Evolutionary conservation across 2,113 vertebrate genomes (phyloP).

Genomic region (Calyptomena viridis): DNA sequence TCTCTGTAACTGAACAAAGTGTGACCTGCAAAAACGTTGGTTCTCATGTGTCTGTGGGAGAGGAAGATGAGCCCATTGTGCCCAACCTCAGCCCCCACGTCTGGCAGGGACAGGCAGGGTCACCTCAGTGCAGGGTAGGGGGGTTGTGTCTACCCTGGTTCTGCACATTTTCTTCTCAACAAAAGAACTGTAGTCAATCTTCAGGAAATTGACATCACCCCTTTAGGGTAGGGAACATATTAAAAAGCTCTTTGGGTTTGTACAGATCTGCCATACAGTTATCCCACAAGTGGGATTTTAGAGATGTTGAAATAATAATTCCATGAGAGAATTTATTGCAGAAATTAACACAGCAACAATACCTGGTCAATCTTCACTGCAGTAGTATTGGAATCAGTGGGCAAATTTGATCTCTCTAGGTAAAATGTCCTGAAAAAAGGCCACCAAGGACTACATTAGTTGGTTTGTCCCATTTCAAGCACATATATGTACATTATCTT

Average conservation of each 20-base stretch:
- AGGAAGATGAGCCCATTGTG: background rate
- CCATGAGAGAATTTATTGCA: background rate
- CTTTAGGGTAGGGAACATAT: background rate
- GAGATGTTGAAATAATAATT: background rate
- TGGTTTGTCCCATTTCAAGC: background rate
- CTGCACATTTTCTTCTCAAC: background rate
- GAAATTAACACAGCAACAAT: background rate
- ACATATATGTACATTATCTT: background rate
- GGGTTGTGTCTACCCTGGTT: background rate
- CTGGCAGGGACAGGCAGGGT: background rate
- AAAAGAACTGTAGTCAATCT: background rate
- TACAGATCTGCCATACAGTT: background rate
- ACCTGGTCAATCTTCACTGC: slow-evolving; percentile 98
- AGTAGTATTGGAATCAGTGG: slow-evolving; percentile 88
- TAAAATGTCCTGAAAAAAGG: slow-evolving; percentile 88
- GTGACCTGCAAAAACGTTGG: background rate
- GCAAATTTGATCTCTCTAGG: slow-evolving; percentile 93
- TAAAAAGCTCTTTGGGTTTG: background rate
- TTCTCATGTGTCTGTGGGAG: background rate
- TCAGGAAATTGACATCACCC: background rate
- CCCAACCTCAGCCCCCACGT: background rate
- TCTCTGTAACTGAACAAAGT: background rate
- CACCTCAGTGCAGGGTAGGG: background rate
- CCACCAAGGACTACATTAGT: background rate
- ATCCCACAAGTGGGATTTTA: background rate